Evolutionary conservation across 1,140 invertebrate genomes (phyloP).

Genomic region (Oncopodura yosiiana): DNA sequence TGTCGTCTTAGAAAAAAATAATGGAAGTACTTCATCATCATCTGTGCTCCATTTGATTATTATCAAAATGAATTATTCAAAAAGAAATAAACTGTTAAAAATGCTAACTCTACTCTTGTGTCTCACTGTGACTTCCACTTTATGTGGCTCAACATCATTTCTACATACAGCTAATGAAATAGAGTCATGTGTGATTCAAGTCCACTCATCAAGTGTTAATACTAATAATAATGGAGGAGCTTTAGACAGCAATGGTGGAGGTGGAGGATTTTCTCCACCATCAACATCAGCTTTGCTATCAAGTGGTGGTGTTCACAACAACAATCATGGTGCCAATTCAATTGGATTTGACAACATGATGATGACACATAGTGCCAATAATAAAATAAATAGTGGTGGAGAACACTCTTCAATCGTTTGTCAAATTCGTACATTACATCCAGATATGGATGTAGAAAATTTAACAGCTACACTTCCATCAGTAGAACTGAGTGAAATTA

Average conservation of each 20-base stretch:
- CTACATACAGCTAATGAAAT: conserved; percentile 18
- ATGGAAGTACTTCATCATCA: too few species aligned
- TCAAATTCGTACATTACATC: conserved; percentile 32
- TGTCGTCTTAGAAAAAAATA: too few species aligned
- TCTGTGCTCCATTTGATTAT: too few species aligned
- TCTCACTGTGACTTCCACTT: too few species aligned
- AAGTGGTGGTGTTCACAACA: not conserved
- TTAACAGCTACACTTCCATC: conserved; percentile 18
- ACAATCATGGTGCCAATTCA: not conserved
- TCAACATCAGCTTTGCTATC: not conserved
- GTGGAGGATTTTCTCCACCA: not conserved
- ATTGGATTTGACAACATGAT: too few species aligned
- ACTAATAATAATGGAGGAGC: conserved; percentile 1
- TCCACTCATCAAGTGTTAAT: conserved; percentile 16
- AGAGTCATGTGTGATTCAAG: conserved; percentile 22
- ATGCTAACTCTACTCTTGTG: too few species aligned
- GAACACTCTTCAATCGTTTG: conserved; percentile 25
- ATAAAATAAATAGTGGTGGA: conserved; percentile 1
- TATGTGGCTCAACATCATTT: not conserved
- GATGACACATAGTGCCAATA: too few species aligned
- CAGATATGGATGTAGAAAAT: conserved; percentile 30
- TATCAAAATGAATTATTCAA: too few species aligned
- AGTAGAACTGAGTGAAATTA: conserved; percentile 7
- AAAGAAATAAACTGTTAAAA: too few species aligned
- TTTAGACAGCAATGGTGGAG: conserved; percentile 1